Percentiles rank a stretch among this genome's conserved stretches.
These are phyloP conservation scores for Drosophila paulistorum DNA, from an alignment of 1,140 invertebrate genomes.

Conservation along the genomic window DNA sequence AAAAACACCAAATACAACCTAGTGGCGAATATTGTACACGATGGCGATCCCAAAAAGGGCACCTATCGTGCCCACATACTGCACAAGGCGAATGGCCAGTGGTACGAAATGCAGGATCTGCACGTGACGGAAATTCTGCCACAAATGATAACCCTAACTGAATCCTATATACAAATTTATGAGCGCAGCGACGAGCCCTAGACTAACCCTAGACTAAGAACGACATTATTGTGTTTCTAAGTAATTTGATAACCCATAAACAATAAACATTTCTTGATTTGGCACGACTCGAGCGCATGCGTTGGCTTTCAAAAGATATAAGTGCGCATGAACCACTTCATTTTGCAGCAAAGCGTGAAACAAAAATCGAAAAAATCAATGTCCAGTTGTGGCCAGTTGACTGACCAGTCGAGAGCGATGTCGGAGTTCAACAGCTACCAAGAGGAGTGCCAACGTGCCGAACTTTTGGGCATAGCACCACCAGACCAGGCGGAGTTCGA, in stretches of 20 bases:
- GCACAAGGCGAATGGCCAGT: constrained; percentile 94
- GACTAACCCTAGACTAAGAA: constrained; percentile 12
- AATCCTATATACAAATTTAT: constrained; percentile 98
- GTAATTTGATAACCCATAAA: background rate
- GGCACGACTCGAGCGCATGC: constrained; percentile 32
- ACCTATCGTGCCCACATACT: constrained; percentile 98
- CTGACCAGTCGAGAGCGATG: constrained; percentile 38
- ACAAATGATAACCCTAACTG: constrained; percentile 99
- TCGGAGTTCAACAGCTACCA: constrained; percentile 85
- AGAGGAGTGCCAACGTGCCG: constrained; percentile 89
- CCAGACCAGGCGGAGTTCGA: constrained; percentile 88
- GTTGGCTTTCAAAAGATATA: constrained; percentile 16
- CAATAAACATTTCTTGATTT: background rate
- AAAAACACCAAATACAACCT: constrained; percentile 96
- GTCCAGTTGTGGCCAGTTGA: constrained; percentile 31
- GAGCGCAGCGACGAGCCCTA: constrained; percentile 82
- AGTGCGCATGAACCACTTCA: constrained; percentile 29
- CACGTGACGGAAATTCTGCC: constrained; percentile 99
- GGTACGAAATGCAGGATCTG: constrained; percentile 99
- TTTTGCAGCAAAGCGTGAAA: no score
- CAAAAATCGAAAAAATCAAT: constrained; percentile 59
- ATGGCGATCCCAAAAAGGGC: constrained; percentile 96
- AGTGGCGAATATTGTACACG: constrained; percentile 99
- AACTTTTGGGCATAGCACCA: constrained; percentile 87
- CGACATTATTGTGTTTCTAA: no score